These are phyloP conservation scores for Cyprinodon variegatus DNA, from an alignment of 2,113 vertebrate genomes.

Conservation along the genomic window DNA sequence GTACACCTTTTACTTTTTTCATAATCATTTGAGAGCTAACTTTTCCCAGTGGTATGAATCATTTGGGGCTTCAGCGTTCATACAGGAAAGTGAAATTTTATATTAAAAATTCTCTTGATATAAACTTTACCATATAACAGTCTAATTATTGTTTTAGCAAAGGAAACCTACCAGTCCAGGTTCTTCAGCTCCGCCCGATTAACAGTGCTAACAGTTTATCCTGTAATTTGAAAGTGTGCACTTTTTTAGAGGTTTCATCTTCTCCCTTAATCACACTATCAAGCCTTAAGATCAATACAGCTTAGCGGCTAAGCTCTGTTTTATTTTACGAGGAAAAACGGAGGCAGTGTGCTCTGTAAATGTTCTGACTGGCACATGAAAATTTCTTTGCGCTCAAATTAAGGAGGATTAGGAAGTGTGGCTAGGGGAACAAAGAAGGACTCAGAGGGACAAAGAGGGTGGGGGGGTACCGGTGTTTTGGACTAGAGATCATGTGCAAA, in stretches of 20 bases:
- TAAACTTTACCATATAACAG: slow-evolving; percentile 2
- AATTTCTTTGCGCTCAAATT: slow-evolving; percentile 93
- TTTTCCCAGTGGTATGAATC: too few relatives aligned
- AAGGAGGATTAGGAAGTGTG: slow-evolving; percentile 88
- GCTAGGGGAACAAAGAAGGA: slow-evolving; percentile 31
- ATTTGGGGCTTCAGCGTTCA: too few relatives aligned
- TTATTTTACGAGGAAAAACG: slow-evolving; percentile 81
- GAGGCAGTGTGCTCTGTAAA: slow-evolving; percentile 86
- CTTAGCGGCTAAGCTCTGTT: slow-evolving; percentile 83
- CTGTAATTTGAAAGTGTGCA: slow-evolving; percentile 70
- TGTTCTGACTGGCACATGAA: slow-evolving; percentile 91
- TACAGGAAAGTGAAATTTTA: too few relatives aligned
- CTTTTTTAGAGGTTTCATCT: slow-evolving; percentile 66
- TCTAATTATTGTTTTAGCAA: slow-evolving; percentile 5
- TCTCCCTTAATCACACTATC: slow-evolving; percentile 81
- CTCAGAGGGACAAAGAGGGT: slow-evolving; percentile 43
- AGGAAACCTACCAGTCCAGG: slow-evolving; percentile 23
- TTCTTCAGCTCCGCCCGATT: slow-evolving; percentile 42
- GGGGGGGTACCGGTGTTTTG: slow-evolving; percentile 50
- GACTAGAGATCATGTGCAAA: slow-evolving; percentile 88
- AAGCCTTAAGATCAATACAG: slow-evolving; percentile 86
- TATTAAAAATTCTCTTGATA: too few relatives aligned
- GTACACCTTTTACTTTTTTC: too few relatives aligned
- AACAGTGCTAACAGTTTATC: slow-evolving; percentile 42
- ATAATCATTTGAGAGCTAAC: too few relatives aligned